Conservation (phyloP, 2,113 vertebrate genomes). For the Emydocephalus ijimae region DNA sequence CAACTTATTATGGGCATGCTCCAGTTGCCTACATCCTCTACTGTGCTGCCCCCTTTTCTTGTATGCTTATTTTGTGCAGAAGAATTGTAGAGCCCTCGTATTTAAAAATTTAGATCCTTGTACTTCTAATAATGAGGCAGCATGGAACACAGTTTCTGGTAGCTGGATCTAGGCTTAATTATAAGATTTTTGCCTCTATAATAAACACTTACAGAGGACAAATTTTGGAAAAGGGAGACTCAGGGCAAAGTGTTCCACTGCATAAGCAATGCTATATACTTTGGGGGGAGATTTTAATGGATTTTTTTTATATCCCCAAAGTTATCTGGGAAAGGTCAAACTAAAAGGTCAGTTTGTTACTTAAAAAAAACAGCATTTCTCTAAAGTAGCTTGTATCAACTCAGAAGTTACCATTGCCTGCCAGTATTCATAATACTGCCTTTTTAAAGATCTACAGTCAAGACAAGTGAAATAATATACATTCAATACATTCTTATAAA, state of each 20-base stretch:
- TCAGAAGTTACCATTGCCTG: background rate
- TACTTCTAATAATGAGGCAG: background rate
- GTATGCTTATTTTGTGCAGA: background rate
- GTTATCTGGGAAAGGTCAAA: too few species aligned
- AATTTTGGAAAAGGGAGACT: background rate
- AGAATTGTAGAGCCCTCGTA: background rate
- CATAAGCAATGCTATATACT: background rate
- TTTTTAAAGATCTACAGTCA: too few species aligned
- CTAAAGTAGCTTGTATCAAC: background rate
- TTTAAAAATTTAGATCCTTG: background rate
- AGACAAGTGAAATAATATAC: too few species aligned
- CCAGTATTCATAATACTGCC: background rate
- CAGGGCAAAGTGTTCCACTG: background rate
- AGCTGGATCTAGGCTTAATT: background rate
- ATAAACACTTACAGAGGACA: background rate
- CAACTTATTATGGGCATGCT: background rate
- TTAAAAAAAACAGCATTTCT: background rate
- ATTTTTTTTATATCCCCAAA: too few species aligned
- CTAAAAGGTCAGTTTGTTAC: background rate
- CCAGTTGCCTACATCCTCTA: background rate
- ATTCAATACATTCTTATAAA: background rate
- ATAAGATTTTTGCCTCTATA: background rate
- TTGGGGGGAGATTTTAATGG: background rate
- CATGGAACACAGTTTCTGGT: background rate
- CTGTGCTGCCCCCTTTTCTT: too few species aligned